Conservation (phyloP, 1,140 invertebrate genomes). For the Zaprionus inermis region DNA sequence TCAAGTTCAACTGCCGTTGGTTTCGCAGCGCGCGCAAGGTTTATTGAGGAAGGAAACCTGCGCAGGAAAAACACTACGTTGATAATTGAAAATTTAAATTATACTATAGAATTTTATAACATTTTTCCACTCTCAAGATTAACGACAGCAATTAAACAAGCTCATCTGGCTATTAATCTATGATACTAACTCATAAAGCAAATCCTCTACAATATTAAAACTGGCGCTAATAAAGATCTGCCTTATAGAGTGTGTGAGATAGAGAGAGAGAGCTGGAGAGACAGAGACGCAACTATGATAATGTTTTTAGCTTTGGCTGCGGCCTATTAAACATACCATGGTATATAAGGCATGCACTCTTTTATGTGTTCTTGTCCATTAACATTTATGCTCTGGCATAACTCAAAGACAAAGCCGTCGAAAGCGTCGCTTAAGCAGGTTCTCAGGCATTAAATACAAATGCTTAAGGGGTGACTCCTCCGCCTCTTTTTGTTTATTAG, state of each 20-base stretch:
- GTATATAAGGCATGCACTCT: neutral
- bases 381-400: constrained; percentile 1
- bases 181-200: neutral
- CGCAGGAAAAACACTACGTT: neutral
- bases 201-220: neutral
- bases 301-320: no score
- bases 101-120: neutral
- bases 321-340: neutral
- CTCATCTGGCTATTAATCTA: neutral
- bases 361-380: neutral
- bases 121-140: neutral
- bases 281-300: neutral
- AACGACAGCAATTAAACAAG: constrained; percentile 1
- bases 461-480: constrained; percentile 48
- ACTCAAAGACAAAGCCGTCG: neutral
- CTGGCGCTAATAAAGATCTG: neutral
- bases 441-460: constrained; percentile 20
- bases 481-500: constrained; percentile 77
- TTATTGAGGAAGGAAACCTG: neutral
- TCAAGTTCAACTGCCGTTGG: neutral
- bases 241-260: neutral
- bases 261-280: neutral
- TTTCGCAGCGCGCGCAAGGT: neutral
- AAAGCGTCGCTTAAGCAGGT: neutral
- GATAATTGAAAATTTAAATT: neutral